Evolutionary conservation across 2,888 invertebrate genomes (phyloP).

Genomic region (Synanthedon vespiformis): DNA sequence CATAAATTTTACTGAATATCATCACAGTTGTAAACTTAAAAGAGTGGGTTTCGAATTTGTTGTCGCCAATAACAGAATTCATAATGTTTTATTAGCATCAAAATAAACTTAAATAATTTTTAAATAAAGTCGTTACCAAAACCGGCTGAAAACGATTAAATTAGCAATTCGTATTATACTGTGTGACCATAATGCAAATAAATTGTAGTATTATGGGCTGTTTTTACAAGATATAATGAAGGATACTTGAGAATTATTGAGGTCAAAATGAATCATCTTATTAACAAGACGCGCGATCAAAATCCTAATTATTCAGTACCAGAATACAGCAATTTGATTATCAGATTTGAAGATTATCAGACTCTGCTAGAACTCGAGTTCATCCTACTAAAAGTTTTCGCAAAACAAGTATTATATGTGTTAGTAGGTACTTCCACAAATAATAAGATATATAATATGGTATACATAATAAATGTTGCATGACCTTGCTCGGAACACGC

Average conservation of each 20-base stretch:
- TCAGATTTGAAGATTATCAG: too few species aligned
- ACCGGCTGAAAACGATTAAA: slow-evolving; percentile 1
- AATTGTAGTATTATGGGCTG: slow-evolving; percentile 1
- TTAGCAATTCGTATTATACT: slow-evolving; percentile 5
- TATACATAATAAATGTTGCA: not conserved
- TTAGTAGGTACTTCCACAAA: not conserved
- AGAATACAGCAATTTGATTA: too few species aligned
- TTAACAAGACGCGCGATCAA: not conserved
- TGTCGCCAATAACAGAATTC: too few species aligned
- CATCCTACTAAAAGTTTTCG: not conserved
- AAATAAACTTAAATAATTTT: too few species aligned
- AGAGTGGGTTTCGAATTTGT: too few species aligned
- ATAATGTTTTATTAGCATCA: too few species aligned
- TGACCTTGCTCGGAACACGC: not conserved
- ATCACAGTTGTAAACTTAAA: too few species aligned
- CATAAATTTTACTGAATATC: too few species aligned
- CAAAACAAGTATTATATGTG: not conserved
- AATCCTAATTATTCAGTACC: not conserved
- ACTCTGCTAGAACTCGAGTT: too few species aligned
- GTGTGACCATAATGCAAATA: slow-evolving; percentile 3
- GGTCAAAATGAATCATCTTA: slow-evolving; percentile 5
- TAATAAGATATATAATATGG: not conserved
- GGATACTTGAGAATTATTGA: slow-evolving; percentile 3
- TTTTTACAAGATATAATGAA: not conserved
- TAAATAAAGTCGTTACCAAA: too few species aligned